Base-by-base conservation (phyloP, 2,797 vertebrate genomes). In the Pyrocephalus nanus region DNA sequence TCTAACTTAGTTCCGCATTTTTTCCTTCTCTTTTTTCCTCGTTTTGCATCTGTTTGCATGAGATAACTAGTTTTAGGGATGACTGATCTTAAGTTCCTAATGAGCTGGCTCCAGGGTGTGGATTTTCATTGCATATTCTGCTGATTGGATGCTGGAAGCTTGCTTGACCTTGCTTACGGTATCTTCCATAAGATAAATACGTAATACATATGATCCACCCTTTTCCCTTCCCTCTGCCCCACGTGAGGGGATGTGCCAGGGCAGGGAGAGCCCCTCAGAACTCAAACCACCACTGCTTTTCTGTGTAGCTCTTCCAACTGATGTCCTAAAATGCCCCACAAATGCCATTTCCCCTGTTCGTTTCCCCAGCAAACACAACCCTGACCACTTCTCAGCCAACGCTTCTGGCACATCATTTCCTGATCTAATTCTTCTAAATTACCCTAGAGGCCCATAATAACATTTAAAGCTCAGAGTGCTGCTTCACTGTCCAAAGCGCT, bases 351-450 rank as follows among this genome's bases (percentile, higher is more conserved):
- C 50, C 71, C 57, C 21, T 62, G 22, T 23, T 65, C 7, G 6
- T 88, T 82, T 88, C 80, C 69, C 50, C 45, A 48, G 40, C 86
- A 90, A 96, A 76, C 66, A 73, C 64, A 94, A 65, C 58, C 81
- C 79, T 57, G 34, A 85, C 53, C 67, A 48, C 77, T 93, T 88
- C 50, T 60, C 82, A 91, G 82, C 70, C 87, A 91, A 42, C 58
- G 40, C 72, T 92, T 78, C 61, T 79, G 90, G 76, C 74, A 76
- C 66, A 93, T 57, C 27, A 43, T 87, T 95, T 96, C 90, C 96
- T 94, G 42, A 90, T 93, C 90, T 95, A 88, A 87, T 94, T 67
- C 66, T 91, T 92, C 80, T 84, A 57, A 86, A 84, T 92, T 95
- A 57, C 82, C 77, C 76, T 82, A 8, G 90, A 53, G 93, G 43